A percentile compares a stretch with the other conserved stretches of the same genome.
These are phyloP conservation scores for Conistra vaccinii DNA, from an alignment of 2,888 invertebrate species.

Conservation along the genomic window DNA sequence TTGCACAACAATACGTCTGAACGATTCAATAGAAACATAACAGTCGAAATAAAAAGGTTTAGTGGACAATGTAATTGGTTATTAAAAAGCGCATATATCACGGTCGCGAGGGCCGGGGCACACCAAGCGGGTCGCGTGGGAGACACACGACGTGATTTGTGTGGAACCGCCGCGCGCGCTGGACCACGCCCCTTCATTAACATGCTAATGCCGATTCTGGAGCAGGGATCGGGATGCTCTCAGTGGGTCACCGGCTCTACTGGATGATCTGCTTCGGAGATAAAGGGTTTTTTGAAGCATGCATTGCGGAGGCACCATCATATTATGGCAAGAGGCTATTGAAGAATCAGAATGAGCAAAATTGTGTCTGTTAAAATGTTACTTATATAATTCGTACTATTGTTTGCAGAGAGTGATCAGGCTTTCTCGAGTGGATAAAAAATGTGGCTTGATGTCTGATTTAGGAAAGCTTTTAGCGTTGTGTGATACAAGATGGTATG, in stretches of 20 bases:
- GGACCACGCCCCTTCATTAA: conserved; percentile 87
- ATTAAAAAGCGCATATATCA: conserved; percentile 88
- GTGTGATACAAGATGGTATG: conserved; percentile 9
- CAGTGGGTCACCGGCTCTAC: conserved; percentile 58
- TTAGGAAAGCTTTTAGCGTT: conserved; percentile 1
- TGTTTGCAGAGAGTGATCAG: background rate
- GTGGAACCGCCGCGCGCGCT: conserved; percentile 67
- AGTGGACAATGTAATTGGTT: conserved; percentile 86
- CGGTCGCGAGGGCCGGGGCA: conserved; percentile 67
- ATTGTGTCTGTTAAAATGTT: background rate
- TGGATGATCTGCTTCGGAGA: conserved; percentile 23
- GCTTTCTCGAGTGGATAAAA: background rate
- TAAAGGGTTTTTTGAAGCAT: conserved; percentile 3
- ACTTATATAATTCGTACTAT: background rate
- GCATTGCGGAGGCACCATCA: background rate
- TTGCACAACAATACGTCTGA: conserved; percentile 16
- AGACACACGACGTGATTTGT: conserved; percentile 82
- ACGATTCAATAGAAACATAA: conserved; percentile 46
- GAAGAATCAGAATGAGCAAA: background rate
- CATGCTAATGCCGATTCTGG: conserved; percentile 87
- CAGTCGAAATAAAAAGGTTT: conserved; percentile 56
- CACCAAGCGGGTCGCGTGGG: conserved; percentile 73
- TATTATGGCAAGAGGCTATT: background rate
- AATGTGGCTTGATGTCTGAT: background rate
- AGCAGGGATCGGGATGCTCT: conserved; percentile 71